Conservation (phyloP, 2,888 invertebrate species). For the Noctuana brunneofusca region DNA sequence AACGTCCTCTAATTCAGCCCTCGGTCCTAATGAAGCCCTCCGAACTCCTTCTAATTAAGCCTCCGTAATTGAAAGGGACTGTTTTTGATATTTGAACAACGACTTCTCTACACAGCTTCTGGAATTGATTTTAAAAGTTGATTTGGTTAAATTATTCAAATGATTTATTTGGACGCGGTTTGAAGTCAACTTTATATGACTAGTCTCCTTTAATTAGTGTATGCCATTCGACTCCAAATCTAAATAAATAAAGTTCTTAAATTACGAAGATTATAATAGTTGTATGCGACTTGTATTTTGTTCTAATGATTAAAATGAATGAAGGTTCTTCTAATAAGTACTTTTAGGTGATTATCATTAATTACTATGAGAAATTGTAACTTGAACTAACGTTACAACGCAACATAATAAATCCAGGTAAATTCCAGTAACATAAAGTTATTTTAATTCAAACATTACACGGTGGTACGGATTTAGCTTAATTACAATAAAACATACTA, state of each 20-base stretch:
- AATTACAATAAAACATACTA: background rate
- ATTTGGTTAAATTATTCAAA: background rate
- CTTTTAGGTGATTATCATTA: no score
- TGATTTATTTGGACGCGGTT: background rate
- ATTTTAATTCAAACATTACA: background rate
- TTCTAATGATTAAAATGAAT: no score
- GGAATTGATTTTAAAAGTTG: constrained; percentile 4
- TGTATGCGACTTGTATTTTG: no score
- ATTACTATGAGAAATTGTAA: background rate
- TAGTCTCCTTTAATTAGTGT: no score
- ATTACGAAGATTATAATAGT: no score
- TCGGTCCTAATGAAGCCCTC: constrained; percentile 42
- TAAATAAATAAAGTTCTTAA: no score
- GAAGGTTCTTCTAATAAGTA: no score
- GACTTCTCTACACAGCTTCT: constrained; percentile 36
- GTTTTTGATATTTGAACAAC: constrained; percentile 61
- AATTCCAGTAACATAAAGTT: no score
- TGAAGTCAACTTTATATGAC: no score
- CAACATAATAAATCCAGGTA: background rate
- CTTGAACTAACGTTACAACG: no score
- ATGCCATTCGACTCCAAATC: no score
- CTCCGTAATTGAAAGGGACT: constrained; percentile 61
- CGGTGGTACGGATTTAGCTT: background rate
- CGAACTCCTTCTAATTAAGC: constrained; percentile 58
- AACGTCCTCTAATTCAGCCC: constrained; percentile 45